Conservation (phyloP, 92 coral and sea anemone genomes). For the Muricea muricata region DNA sequence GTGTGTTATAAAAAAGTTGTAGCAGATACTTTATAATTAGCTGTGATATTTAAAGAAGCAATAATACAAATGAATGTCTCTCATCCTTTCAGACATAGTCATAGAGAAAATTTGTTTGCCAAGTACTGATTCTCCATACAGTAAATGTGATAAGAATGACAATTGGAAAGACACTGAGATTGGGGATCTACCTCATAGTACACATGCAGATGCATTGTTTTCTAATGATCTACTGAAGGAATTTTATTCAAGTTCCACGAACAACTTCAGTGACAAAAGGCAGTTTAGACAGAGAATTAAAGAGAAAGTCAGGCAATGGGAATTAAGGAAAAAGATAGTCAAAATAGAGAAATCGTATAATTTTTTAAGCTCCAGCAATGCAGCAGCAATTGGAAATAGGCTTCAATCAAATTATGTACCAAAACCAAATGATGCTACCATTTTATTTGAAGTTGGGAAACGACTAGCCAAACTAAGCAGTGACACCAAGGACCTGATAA, state of each 20-base stretch:
- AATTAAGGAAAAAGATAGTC: not conserved
- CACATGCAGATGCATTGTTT: not conserved
- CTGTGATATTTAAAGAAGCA: too few species aligned
- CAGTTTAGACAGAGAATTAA: not conserved
- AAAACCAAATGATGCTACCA: not conserved
- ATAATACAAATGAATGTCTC: too few species aligned
- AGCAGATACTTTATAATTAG: too few species aligned
- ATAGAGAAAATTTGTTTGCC: conserved; percentile 7
- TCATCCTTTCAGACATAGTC: too few species aligned
- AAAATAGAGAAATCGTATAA: not conserved
- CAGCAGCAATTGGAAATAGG: not conserved
- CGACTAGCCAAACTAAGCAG: not conserved
- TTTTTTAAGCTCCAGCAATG: conserved; percentile 7
- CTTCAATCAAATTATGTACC: not conserved
- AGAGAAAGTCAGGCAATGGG: not conserved
- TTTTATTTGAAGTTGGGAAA: not conserved
- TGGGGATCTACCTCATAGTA: not conserved
- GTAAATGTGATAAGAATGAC: too few species aligned
- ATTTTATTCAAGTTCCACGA: not conserved
- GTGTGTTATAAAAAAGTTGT: too few species aligned
- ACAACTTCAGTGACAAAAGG: not conserved
- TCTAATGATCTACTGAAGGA: conserved; percentile 7
- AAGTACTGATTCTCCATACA: not conserved
- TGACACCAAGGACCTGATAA: conserved; percentile 27
- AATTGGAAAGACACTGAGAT: not conserved